A percentile compares a stretch with the other conserved stretches of the same genome.
phyloP scores from a whole-genome alignment of 1,140 invertebrate species.

The Caerostris darwini region DNA sequence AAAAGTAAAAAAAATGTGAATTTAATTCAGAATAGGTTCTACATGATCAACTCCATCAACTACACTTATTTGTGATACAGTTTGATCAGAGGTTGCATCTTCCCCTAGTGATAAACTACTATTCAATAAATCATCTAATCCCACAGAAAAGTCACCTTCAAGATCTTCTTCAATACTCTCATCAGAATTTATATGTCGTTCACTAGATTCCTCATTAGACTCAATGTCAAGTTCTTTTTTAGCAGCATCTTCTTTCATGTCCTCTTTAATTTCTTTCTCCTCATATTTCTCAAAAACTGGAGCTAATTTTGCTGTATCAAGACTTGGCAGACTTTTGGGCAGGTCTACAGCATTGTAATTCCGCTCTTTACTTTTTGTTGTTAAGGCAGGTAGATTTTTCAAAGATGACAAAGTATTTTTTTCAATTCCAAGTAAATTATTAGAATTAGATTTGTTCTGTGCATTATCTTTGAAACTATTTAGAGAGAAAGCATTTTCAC shows the following conservation, averaged over 20 bases:
- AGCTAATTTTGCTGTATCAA: background rate
- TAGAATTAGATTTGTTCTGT: background rate
- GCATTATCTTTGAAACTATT: background rate
- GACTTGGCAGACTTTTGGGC: constrained; percentile 1
- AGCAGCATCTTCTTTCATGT: background rate
- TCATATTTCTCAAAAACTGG: background rate
- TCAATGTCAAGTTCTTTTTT: constrained; percentile 42
- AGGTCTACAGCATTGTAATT: background rate
- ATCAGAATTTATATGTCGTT: constrained; percentile 64
- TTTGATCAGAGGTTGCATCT: constrained; percentile 75
- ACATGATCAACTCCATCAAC: constrained; percentile 73
- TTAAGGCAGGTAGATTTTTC: constrained; percentile 53
- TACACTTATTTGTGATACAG: constrained; percentile 58
- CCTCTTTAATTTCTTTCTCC: background rate
- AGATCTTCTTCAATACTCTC: constrained; percentile 76
- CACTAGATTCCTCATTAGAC: constrained; percentile 61
- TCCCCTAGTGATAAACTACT: constrained; percentile 74
- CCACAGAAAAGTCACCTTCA: constrained; percentile 72
- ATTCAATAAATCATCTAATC: constrained; percentile 74
- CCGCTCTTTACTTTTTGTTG: constrained; percentile 47
- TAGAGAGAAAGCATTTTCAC: background rate
- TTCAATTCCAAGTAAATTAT: background rate
- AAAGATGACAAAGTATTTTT: constrained; percentile 33
- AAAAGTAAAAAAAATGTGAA: background rate
- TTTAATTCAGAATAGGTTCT: constrained; percentile 46